These are phyloP conservation scores for Diarsia rubi DNA, from an alignment of 2,888 invertebrate species.

Conservation along the genomic window DNA sequence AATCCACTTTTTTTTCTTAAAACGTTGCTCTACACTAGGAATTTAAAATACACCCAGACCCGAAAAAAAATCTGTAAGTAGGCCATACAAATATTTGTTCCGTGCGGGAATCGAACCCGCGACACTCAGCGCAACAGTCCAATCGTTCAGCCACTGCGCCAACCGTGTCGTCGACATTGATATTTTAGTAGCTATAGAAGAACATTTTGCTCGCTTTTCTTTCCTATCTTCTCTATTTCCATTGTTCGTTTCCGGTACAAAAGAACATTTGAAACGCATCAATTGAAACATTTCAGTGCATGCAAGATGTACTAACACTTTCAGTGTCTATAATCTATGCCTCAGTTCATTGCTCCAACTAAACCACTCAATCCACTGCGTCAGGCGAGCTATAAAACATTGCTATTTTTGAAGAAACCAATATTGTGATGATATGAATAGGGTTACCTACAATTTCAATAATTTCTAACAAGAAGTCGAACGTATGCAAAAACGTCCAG, in stretches of 20 bases:
- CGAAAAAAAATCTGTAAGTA: no score
- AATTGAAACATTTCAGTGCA: constrained; percentile 15
- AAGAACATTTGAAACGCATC: constrained; percentile 7
- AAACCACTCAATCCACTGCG: constrained; percentile 41
- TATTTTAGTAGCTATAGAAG: neutral
- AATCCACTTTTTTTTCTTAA: no score
- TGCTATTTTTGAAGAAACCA: constrained; percentile 39
- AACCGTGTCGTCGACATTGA: no score
- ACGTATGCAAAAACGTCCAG: neutral
- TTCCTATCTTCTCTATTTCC: no score
- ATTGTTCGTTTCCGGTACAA: constrained; percentile 11
- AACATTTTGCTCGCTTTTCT: neutral
- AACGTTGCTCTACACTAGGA: no score
- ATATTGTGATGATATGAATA: constrained; percentile 47
- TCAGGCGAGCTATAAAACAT: constrained; percentile 49
- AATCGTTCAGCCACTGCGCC: no score
- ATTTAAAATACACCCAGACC: no score
- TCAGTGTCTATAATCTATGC: constrained; percentile 34
- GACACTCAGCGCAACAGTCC: no score
- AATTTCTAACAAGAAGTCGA: neutral
- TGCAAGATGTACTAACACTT: constrained; percentile 36
- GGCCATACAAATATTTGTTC: no score
- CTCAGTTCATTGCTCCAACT: constrained; percentile 60
- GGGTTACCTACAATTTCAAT: neutral
- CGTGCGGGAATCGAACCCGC: no score